Percentiles rank a stretch among this genome's conserved stretches.
Evolutionary conservation across 2,797 vertebrate species (phyloP).

Genomic region (Argentina silus): DNA sequence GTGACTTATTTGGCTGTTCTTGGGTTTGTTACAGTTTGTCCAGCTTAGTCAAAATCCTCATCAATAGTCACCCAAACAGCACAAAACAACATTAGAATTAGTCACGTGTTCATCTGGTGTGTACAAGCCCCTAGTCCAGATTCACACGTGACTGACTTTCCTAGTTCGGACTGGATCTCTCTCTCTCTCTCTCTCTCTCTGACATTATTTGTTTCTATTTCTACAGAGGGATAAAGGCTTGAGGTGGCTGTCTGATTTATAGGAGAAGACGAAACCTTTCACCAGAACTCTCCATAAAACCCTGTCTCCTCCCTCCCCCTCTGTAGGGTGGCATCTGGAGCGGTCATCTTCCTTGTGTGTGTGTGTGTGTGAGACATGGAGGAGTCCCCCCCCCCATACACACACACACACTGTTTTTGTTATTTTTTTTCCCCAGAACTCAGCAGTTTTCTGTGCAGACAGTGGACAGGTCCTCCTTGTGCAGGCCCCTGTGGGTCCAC

Average conservation of each 20-base stretch:
- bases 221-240: not conserved
- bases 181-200: too few species aligned
- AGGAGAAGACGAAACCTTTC: constrained; percentile 7
- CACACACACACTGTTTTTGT: not conserved
- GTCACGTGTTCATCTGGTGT: not conserved
- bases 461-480: not conserved
- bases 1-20: not conserved
- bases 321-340: not conserved
- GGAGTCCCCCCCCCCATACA: too few species aligned
- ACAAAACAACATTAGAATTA: not conserved
- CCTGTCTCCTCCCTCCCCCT: not conserved
- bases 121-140: too few species aligned
- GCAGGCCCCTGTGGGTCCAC: constrained; percentile 7
- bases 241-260: constrained; percentile 1
- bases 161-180: too few species aligned
- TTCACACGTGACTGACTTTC: too few species aligned
- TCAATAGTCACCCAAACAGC: not conserved
- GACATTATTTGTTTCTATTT: too few species aligned
- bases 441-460: constrained; percentile 15
- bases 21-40: not conserved
- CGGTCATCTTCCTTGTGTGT: not conserved
- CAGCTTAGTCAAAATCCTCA: not conserved
- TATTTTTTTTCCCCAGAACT: not conserved
- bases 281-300: not conserved
- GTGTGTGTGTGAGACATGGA: not conserved